Base-by-base conservation (phyloP, 2,797 vertebrate species). In the Balearica regulorum region DNA sequence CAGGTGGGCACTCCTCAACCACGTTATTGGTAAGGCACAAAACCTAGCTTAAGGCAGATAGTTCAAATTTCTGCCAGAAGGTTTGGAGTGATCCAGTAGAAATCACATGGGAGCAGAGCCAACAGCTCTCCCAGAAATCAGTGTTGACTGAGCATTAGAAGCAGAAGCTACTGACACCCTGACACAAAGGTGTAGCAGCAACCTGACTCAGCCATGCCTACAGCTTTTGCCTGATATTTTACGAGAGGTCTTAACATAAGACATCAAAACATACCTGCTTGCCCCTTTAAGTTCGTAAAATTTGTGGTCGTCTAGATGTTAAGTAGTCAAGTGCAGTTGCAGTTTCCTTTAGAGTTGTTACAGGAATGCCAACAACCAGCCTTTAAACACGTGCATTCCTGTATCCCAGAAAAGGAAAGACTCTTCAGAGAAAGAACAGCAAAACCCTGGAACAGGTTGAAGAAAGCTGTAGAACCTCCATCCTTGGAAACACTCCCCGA, bases 301-400 rank as follows among this genome's bases (percentile, higher is more conserved):
- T 48, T 37, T 4, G 0, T 6, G 12, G 29, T 58, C 1, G 1
- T 25, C 22, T 53, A n/a, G n/a, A 17, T 22, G n/a, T 2, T 49
- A 69, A 48, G 22, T 1, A 43, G 25, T 10, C 26, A 77, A 60
- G 28, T 17, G 54, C 31, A 54, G 29, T 11, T 18, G 19, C 26
- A 54, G 26, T 51, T 54, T 65, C 39, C 46, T 58, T 53, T 12
- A 65, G 26, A 41, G 29, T 39, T 6, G 9, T 39, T 75, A 44
- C 16, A 55, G 46, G 24, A 86, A 53, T 2, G 25, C 51, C 18
- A 69, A 39, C 41, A 57, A 16, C 64, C 29, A 44, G 22, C n/a
- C 54, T 29, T 69, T 16, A 37, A 55, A 49, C 11, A 55, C 28
- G 5, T 7, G 21, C 5, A 15, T 25, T 66, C 41, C 53, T 58